Evolutionary conservation across 2,797 vertebrate genomes (phyloP), one percentile per base, ranked within the genome.

Genomic region (Pantherophis alleghaniensis): DNA sequence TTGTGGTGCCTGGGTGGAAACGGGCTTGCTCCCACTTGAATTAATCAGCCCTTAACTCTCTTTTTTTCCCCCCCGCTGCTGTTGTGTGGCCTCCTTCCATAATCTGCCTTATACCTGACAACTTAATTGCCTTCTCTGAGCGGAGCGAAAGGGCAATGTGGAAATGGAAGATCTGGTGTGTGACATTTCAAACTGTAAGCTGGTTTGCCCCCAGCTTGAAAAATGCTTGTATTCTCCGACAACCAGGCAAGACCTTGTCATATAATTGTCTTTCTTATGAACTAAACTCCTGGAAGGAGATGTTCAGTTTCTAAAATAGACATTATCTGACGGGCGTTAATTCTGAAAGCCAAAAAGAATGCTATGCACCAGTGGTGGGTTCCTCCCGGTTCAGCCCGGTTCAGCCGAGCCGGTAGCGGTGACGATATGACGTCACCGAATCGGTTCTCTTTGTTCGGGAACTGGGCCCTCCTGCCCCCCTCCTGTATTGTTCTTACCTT

Each of bases 11-110:
- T 74, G 14, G 87, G 42, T 14, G 61, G 16, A n/a, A 90, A 26
- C 2, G 57, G 95, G 69, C 94, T 95, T 94, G 93, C 94, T 90
- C 91, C n/a, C 89, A 5, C 87, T 18, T 92, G 60, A 91, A 94
- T 90, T 24, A 89, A 83, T 59, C 1, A 93, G 86, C 94, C 51
- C 86, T 95, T 93, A 91, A 26, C 69, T 47, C 93, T 32, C 4
- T 51, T 7, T 51, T 7, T 9, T 1, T 0, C 0, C 7, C 32
- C 2, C 4, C 4, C 4, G 1, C 74, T 74, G 56, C 57, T 59
- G 32, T 11, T 91, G 32, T n/a, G 6, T 0, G 4, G 87, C 24
- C 63, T 90, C 83, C 92, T 60, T 22, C 26, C 91, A 9, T 88
- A 86, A 32, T 94, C 92, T 83, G n/a, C 53, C 94, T 87, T 88